A percentile compares a stretch with the other conserved stretches of the same genome.
These are phyloP conservation scores for Dendrolimus punctatus DNA, from an alignment of 1,140 invertebrate species.

Conservation along the genomic window DNA sequence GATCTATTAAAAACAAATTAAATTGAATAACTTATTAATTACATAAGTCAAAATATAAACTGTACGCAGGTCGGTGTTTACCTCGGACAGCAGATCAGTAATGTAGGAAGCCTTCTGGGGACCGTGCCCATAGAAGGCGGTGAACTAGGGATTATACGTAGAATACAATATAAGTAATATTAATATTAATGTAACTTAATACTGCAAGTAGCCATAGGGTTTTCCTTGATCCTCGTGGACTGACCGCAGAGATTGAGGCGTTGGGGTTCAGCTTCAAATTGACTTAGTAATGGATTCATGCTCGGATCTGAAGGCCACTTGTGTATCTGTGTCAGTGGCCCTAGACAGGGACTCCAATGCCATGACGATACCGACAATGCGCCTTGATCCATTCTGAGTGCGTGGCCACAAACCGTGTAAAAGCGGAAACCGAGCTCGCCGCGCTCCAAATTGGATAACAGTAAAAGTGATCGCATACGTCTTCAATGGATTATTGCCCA, in stretches of 20 bases:
- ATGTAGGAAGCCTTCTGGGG: too few species aligned
- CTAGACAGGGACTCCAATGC: conserved; percentile 12
- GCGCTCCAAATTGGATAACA: conserved; percentile 68
- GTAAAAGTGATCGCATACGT: conserved; percentile 67
- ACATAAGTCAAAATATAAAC: too few species aligned
- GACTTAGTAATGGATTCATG: not conserved
- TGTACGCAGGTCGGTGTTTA: too few species aligned
- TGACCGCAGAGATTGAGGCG: not conserved
- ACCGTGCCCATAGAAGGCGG: too few species aligned
- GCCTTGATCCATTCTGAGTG: conserved; percentile 22
- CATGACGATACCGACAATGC: conserved; percentile 59
- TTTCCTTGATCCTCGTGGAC: too few species aligned
- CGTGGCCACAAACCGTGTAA: conserved; percentile 59
- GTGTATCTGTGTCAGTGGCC: conserved; percentile 47
- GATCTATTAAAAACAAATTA: too few species aligned
- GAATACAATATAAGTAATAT: too few species aligned
- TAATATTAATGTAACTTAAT: too few species aligned
- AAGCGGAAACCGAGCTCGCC: conserved; percentile 60
- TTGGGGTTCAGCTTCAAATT: conserved; percentile 1
- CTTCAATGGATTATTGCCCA: conserved; percentile 54
- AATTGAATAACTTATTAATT: too few species aligned
- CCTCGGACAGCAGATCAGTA: too few species aligned
- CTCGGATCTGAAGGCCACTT: conserved; percentile 20
- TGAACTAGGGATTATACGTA: too few species aligned
- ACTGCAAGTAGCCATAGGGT: too few species aligned